These are phyloP conservation scores for Cephus pygmeus DNA, from an alignment of 2,888 invertebrate genomes.

Conservation along the genomic window DNA sequence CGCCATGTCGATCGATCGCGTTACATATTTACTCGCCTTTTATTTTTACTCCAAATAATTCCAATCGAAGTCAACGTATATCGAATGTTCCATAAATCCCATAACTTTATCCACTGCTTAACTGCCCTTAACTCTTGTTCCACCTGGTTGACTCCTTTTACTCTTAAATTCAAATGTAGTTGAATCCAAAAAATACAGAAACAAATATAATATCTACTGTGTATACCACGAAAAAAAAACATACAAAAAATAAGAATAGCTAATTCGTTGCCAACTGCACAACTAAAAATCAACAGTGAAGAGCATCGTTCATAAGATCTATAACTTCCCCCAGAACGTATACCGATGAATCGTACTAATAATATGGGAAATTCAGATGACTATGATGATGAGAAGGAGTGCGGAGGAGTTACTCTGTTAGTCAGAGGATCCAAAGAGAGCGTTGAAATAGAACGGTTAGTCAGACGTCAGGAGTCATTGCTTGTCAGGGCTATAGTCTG, in stretches of 20 bases:
- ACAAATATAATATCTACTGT: background rate
- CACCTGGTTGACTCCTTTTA: no score
- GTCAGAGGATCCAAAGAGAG: constrained; percentile 42
- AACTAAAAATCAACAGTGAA: background rate
- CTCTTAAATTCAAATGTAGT: no score
- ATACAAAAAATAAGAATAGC: background rate
- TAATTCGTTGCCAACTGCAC: background rate
- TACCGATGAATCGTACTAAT: background rate
- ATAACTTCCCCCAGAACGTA: background rate
- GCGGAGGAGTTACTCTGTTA: background rate
- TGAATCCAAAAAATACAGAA: no score
- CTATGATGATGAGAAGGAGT: background rate
- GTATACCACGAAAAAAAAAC: background rate
- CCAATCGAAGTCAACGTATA: background rate
- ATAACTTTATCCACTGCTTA: background rate
- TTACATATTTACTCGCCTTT: background rate
- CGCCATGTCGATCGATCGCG: constrained; percentile 27
- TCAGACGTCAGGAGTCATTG: constrained; percentile 45
- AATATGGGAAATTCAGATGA: background rate
- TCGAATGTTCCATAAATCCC: background rate
- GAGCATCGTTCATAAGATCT: background rate
- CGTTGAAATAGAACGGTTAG: constrained; percentile 53
- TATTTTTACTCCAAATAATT: background rate
- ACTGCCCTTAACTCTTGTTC: background rate
- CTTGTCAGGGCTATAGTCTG: background rate